A percentile compares a stretch with the other conserved stretches of the same genome.
phyloP scores from a whole-genome alignment of 2,888 invertebrate genomes.

The Phortica okadai region DNA sequence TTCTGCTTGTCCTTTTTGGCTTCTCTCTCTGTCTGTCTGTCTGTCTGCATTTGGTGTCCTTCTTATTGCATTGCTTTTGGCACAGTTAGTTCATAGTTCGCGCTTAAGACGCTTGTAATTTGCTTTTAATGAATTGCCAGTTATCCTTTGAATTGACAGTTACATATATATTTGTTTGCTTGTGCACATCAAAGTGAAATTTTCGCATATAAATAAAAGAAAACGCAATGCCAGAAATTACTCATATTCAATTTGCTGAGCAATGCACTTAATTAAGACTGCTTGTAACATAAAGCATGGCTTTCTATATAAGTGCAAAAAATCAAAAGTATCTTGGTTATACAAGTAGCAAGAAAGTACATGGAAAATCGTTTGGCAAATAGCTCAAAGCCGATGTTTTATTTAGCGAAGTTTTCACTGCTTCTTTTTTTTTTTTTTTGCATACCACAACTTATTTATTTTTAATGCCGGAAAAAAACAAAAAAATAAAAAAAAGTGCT shows the following conservation, averaged over 20 bases:
- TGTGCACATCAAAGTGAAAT: conserved; percentile 33
- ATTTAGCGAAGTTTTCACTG: not conserved
- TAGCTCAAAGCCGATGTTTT: conserved; percentile 14
- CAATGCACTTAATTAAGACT: not conserved
- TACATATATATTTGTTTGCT: not conserved
- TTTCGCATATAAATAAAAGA: not conserved
- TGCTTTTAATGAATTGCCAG: conserved; percentile 56
- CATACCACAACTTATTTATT: conserved; percentile 60
- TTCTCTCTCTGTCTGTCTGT: conserved; percentile 37
- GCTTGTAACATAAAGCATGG: not conserved
- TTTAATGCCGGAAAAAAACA: conserved; percentile 55
- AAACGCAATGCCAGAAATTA: too few relatives aligned
- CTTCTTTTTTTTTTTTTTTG: not conserved
- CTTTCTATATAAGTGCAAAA: not conserved
- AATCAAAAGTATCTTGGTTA: not conserved
- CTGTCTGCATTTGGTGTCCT: conserved; percentile 37
- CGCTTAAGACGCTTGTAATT: conserved; percentile 46
- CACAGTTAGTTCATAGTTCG: conserved; percentile 31
- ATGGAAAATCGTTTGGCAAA: conserved; percentile 14
- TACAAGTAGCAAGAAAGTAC: not conserved
- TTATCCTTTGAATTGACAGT: conserved; percentile 46
- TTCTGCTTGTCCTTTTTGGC: conserved; percentile 36
- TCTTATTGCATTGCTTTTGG: conserved; percentile 31
- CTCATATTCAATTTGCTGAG: too few relatives aligned
- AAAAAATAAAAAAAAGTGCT: conserved; percentile 4